Percentiles rank a stretch among this genome's conserved stretches.
phyloP scores from a whole-genome alignment of 2,888 invertebrate genomes.

The Odontocolon sp. region DNA sequence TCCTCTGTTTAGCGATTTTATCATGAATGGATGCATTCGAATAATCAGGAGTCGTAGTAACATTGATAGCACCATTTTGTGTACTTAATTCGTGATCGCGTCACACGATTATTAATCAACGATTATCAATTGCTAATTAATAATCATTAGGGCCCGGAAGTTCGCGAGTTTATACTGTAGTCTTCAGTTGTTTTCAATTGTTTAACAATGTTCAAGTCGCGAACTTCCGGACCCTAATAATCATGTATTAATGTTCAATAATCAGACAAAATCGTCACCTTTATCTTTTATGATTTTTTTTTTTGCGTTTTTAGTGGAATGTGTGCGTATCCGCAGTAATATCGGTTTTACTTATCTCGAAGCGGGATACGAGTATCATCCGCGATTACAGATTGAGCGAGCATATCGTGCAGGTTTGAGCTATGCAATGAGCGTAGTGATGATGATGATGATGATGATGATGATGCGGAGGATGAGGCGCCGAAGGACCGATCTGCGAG shows the following conservation, averaged over 20 bases:
- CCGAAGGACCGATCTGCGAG: conserved; percentile 63
- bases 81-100: conserved; percentile 16
- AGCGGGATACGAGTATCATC: neutral
- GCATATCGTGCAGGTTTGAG: conserved; percentile 79
- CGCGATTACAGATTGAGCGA: conserved; percentile 76
- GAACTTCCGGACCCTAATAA: no score
- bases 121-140: no score
- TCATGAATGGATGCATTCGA: conserved; percentile 12
- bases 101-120: no score
- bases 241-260: no score
- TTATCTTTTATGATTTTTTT: conserved; percentile 27
- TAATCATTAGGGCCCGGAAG: no score
- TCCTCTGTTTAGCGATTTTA: neutral
- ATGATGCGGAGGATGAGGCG: conserved; percentile 66
- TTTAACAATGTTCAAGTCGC: no score
- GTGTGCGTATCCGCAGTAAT: no score
- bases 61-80: conserved; percentile 40
- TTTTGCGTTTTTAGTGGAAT: conserved; percentile 19
- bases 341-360: neutral
- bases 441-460: conserved; percentile 64
- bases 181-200: no score
- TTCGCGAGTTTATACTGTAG: no score
- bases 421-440: conserved; percentile 76
- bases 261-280: no score
- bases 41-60: conserved; percentile 1